These are phyloP conservation scores for Arctia plantaginis DNA, from an alignment of 2,888 invertebrate species.

Conservation along the genomic window DNA sequence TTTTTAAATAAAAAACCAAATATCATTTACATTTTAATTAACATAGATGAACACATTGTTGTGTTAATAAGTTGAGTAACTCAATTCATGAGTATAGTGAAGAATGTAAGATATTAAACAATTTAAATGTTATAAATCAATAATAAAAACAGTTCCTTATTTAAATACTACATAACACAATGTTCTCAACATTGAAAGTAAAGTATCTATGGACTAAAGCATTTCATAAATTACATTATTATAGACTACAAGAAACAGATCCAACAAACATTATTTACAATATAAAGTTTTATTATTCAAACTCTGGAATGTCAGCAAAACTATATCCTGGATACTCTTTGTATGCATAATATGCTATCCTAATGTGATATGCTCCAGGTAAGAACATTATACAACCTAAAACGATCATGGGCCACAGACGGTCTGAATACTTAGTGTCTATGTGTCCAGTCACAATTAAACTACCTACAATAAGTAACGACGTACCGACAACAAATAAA, in stretches of 20 bases:
- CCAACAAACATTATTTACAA: slow-evolving; percentile 2
- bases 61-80: neutral
- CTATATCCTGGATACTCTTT: slow-evolving; percentile 94
- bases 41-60: slow-evolving; percentile 19
- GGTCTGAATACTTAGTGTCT: slow-evolving; percentile 93
- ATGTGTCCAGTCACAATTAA: slow-evolving; percentile 93
- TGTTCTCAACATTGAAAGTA: slow-evolving; percentile 33
- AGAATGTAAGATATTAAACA: neutral
- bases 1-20: slow-evolving; percentile 1
- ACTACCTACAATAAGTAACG: slow-evolving; percentile 91
- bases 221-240: slow-evolving; percentile 3
- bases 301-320: slow-evolving; percentile 95
- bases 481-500: slow-evolving; percentile 91
- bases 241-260: slow-evolving; percentile 9
- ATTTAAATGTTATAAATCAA: neutral
- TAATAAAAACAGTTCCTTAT: neutral
- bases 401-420: slow-evolving; percentile 95
- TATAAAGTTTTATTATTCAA: slow-evolving; percentile 82
- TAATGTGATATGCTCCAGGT: slow-evolving; percentile 96
- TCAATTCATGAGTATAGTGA: neutral
- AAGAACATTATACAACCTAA: slow-evolving; percentile 96
- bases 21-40: slow-evolving; percentile 9
- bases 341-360: slow-evolving; percentile 95
- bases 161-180: slow-evolving; percentile 3
- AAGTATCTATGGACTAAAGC: slow-evolving; percentile 10